These are phyloP conservation scores for Rhinophrynus dorsalis DNA, from an alignment of 2,797 vertebrate genomes.

Conservation along the genomic window DNA sequence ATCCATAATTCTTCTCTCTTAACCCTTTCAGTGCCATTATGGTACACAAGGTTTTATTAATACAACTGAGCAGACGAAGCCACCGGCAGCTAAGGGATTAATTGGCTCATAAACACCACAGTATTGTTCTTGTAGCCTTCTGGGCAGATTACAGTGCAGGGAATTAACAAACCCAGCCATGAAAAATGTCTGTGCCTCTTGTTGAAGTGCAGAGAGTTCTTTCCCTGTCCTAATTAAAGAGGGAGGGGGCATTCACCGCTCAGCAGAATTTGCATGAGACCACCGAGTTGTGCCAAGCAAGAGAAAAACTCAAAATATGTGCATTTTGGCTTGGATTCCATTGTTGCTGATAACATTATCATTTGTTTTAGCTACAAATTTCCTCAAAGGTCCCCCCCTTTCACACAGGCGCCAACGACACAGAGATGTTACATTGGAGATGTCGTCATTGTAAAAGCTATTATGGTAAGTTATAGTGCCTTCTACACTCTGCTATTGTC, in stretches of 20 bases:
- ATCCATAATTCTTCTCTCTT: not conserved
- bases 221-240: not conserved
- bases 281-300: not conserved
- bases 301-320: not conserved
- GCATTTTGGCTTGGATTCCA: not conserved
- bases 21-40: not conserved
- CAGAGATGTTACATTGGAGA: too few species aligned
- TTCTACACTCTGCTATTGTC: too few species aligned
- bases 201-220: not conserved
- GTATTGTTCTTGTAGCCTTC: not conserved
- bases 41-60: not conserved
- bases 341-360: too few species aligned
- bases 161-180: not conserved
- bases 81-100: not conserved
- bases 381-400: too few species aligned
- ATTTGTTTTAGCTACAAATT: too few species aligned
- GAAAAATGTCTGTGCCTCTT: not conserved
- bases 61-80: too few species aligned
- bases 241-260: not conserved
- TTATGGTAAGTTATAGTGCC: too few species aligned
- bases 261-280: not conserved
- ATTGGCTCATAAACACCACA: not conserved
- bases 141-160: constrained; percentile 3
- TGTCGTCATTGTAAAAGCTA: too few species aligned
- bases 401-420: too few species aligned